A percentile compares a stretch with the other conserved stretches of the same genome.
Conservation (phyloP, 2,888 invertebrate genomes). For the Netelia melanura region DNA sequence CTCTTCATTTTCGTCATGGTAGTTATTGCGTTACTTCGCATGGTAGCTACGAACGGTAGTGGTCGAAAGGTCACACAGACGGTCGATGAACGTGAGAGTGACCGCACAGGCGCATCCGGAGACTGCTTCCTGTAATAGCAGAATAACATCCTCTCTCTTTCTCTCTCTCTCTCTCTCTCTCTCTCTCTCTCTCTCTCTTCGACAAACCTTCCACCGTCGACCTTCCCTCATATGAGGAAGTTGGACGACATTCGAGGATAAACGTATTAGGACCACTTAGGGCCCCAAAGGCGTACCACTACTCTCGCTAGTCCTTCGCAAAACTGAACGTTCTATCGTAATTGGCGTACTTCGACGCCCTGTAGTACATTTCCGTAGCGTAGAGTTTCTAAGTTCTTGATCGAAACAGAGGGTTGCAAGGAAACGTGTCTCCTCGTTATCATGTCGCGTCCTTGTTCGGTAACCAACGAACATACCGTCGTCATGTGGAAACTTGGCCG, state of each 20-base stretch:
- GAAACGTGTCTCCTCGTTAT: slow-evolving; percentile 32
- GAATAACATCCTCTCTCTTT: slow-evolving; percentile 53
- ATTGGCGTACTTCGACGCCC: slow-evolving; percentile 74
- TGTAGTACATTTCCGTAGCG: slow-evolving; percentile 13
- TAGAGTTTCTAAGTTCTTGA: slow-evolving; percentile 39
- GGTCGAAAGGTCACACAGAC: slow-evolving; percentile 40
- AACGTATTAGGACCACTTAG: slow-evolving; percentile 83
- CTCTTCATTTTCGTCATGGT: slow-evolving; percentile 41
- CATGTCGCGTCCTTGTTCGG: slow-evolving; percentile 8
- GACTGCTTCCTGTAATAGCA: slow-evolving; percentile 35
- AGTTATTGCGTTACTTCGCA: slow-evolving; percentile 26
- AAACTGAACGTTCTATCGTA: slow-evolving; percentile 66
- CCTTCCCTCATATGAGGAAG: slow-evolving; percentile 69
- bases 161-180: slow-evolving; percentile 32
- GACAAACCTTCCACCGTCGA: slow-evolving; percentile 29
- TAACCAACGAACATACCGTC: slow-evolving; percentile 11
- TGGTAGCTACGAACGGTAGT: slow-evolving; percentile 10
- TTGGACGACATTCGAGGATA: slow-evolving; percentile 78
- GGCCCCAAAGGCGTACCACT: slow-evolving; percentile 80
- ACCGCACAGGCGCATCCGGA: slow-evolving; percentile 29
- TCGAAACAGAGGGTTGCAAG: slow-evolving; percentile 32
- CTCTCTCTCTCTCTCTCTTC: slow-evolving; percentile 34
- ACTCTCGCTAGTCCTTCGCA: slow-evolving; percentile 52
- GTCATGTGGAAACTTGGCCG: slow-evolving; percentile 3
- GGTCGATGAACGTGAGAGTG: slow-evolving; percentile 20